phyloP scores from a whole-genome alignment of 1,140 invertebrate genomes.

The Euglossa dilemma region DNA sequence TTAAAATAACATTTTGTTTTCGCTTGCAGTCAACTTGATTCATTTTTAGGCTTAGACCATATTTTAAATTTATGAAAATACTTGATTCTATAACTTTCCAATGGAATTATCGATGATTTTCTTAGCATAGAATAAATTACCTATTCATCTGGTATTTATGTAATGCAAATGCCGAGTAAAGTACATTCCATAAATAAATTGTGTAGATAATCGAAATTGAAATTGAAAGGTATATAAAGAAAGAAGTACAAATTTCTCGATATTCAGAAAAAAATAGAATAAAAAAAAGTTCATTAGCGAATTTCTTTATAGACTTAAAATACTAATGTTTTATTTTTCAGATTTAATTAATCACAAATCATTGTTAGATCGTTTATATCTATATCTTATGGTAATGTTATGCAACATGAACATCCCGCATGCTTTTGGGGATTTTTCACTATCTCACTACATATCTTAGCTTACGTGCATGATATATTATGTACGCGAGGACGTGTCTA shows the following conservation, averaged over 20 bases:
- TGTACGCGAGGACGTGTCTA: slow-evolving; percentile 35
- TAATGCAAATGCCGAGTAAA: background rate
- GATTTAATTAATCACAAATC: slow-evolving; percentile 37
- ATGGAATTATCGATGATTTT: background rate
- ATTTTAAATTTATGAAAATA: background rate
- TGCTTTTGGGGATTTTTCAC: slow-evolving; percentile 80
- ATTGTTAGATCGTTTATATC: slow-evolving; percentile 33
- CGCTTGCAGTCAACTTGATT: background rate
- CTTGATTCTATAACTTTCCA: background rate
- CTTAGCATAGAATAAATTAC: background rate
- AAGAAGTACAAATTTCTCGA: background rate
- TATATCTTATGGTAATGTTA: slow-evolving; percentile 50
- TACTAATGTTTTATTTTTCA: slow-evolving; percentile 48
- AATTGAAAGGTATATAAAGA: background rate
- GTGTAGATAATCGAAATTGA: background rate
- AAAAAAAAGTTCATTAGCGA: background rate
- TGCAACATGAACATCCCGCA: slow-evolving; percentile 73
- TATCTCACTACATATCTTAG: slow-evolving; percentile 79
- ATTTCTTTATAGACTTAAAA: background rate
- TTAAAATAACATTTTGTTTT: slow-evolving; percentile 15
- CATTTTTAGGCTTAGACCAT: slow-evolving; percentile 44
- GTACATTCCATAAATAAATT: background rate
- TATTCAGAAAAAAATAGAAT: background rate
- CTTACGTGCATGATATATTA: slow-evolving; percentile 78
- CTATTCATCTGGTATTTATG: background rate